Evolutionary conservation across 1,140 invertebrate genomes (phyloP).

Genomic region (Cryptotermes secundus): DNA sequence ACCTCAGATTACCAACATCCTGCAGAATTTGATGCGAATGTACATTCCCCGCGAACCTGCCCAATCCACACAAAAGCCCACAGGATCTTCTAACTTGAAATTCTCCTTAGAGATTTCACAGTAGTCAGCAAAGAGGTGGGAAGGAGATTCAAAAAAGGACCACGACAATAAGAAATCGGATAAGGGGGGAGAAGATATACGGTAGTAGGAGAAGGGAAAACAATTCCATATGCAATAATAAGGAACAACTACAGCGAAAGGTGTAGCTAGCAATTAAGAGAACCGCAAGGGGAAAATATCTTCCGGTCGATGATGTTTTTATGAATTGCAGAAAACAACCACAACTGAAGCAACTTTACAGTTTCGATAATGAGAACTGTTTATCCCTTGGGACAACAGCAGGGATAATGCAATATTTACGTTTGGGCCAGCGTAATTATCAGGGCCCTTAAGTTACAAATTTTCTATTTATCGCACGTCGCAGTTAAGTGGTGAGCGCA

Average conservation of each 20-base stretch:
- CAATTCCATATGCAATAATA: neutral
- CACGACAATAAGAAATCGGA: neutral
- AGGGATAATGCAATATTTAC: too few relatives aligned
- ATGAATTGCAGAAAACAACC: neutral
- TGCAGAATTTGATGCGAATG: neutral
- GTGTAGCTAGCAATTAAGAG: neutral
- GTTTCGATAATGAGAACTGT: neutral
- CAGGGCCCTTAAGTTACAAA: too few relatives aligned
- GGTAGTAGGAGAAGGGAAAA: neutral
- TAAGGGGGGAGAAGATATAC: neutral
- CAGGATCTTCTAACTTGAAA: neutral
- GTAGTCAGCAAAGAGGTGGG: neutral
- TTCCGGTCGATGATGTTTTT: neutral
- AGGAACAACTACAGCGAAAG: neutral
- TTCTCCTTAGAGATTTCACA: neutral
- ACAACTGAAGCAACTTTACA: neutral
- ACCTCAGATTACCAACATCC: neutral
- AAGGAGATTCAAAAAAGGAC: neutral
- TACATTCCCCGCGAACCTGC: neutral
- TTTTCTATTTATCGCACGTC: too few relatives aligned
- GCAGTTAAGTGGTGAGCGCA: too few relatives aligned
- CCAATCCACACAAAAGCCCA: conserved; percentile 3
- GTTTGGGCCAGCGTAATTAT: too few relatives aligned
- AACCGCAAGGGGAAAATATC: neutral
- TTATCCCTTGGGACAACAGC: too few relatives aligned